Evolutionary conservation across 2,113 vertebrate species (phyloP), one percentile per base, ranked within the genome.

Genomic region (Gallinago media): DNA sequence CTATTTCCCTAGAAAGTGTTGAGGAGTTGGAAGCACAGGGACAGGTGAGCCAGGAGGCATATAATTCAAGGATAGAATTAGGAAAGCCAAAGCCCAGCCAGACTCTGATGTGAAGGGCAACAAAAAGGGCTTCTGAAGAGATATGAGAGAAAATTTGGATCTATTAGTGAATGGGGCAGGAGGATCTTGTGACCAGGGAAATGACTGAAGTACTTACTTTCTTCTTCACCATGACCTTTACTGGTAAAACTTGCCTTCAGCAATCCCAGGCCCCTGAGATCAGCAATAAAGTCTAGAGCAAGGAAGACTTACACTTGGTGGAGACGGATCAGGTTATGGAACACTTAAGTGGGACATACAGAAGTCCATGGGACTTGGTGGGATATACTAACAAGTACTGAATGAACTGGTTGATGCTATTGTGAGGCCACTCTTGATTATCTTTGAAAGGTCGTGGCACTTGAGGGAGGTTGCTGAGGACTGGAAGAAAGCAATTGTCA

Each of bases 271-370:
- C 15, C 26, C 5, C 29, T 38, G 54, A 65, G 21, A 34, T 62
- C 22, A 49, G 31, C 36, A 22, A 22, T 63, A 13, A 63, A 67
- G 25, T 22, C 27, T 79, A 56, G 40, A 92, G 29, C 9, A 75
- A 62, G 47, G 31, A 78, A 66, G 3, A 44, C 3, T 44, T 70
- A 8, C 1, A 27, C 4, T 20, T 55, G 12, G 4, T 81, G 26
- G 47, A 67, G 56, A 34, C 63, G 20, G 38, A 54, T 78, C 3
- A 32, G 38, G 17, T 50, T 72, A 72, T 15, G 3, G 14, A 58
- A 71, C 3, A 5, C 5, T 92, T 74, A 7, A 76, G 9, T 0
- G 1, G 15, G 9, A 16, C 8, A 6, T 23, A 29, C 4, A 6
- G 11, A 66, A 71, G 10, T 47, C 73, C 15, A 12, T 50, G 47